These are phyloP conservation scores for Adoxophyes honmai DNA, from an alignment of 1,140 invertebrate genomes.

Conservation along the genomic window DNA sequence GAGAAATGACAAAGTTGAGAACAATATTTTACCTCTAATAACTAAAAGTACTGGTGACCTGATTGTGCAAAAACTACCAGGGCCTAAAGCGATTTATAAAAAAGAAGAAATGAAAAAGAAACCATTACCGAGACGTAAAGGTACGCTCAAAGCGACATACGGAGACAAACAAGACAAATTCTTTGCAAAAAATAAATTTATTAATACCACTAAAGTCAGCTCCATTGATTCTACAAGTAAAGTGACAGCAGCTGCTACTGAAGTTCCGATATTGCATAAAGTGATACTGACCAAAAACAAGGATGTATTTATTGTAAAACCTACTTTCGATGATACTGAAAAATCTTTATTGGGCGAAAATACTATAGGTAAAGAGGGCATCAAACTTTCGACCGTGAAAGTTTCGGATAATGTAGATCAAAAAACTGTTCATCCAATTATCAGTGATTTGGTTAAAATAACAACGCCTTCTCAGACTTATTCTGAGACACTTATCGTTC, in stretches of 20 bases:
- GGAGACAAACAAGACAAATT: slow-evolving; percentile 72
- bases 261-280: not conserved
- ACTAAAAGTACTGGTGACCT: slow-evolving; percentile 41
- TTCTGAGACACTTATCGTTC: slow-evolving; percentile 28
- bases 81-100: slow-evolving; percentile 36
- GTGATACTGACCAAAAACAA: not conserved
- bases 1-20: slow-evolving; percentile 37
- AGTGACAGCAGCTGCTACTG: too few species aligned
- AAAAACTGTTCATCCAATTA: not conserved
- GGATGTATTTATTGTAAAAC: not conserved
- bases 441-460: slow-evolving; percentile 15
- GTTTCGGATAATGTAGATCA: not conserved
- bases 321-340: not conserved
- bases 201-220: slow-evolving; percentile 17
- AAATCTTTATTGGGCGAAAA: not conserved
- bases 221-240: not conserved
- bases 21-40: slow-evolving; percentile 42
- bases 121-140: slow-evolving; percentile 64
- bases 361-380: not conserved
- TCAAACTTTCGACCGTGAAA: not conserved
- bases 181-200: slow-evolving; percentile 44
- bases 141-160: slow-evolving; percentile 72
- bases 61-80: slow-evolving; percentile 45
- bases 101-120: slow-evolving; percentile 63
- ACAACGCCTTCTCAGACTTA: slow-evolving; percentile 13